A percentile compares a stretch with the other conserved stretches of the same genome.
These are phyloP conservation scores for Kuschelorhynchus macadamiae DNA, from an alignment of 2,888 invertebrate species.

Conservation along the genomic window DNA sequence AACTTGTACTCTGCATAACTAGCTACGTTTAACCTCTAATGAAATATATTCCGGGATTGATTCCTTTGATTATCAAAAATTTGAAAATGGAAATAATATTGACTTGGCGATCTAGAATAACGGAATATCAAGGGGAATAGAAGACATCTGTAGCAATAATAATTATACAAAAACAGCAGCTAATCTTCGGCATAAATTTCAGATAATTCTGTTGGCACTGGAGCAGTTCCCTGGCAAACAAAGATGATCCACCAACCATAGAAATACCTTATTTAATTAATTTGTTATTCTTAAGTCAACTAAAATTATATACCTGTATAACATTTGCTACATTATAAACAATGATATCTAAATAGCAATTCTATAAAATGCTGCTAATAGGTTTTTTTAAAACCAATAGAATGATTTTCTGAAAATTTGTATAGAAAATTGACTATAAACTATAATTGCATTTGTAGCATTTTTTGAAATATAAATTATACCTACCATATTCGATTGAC, in stretches of 20 bases:
- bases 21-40: neutral
- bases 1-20: conserved; percentile 1
- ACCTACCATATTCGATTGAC: conserved; percentile 9
- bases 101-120: neutral
- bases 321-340: no score
- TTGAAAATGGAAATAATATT: neutral
- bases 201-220: neutral
- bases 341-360: no score
- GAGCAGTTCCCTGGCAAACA: neutral
- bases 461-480: no score
- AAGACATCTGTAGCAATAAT: neutral
- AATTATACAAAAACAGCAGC: neutral
- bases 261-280: neutral
- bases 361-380: no score
- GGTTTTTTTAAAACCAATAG: no score
- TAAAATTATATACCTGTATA: no score
- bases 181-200: neutral
- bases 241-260: neutral
- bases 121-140: neutral
- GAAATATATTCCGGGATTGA: neutral
- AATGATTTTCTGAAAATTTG: no score
- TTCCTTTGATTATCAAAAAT: neutral
- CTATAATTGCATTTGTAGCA: no score
- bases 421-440: no score
- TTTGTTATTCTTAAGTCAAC: no score